phyloP scores from a whole-genome alignment of 2,888 invertebrate genomes.

The Morpho deidamia region DNA sequence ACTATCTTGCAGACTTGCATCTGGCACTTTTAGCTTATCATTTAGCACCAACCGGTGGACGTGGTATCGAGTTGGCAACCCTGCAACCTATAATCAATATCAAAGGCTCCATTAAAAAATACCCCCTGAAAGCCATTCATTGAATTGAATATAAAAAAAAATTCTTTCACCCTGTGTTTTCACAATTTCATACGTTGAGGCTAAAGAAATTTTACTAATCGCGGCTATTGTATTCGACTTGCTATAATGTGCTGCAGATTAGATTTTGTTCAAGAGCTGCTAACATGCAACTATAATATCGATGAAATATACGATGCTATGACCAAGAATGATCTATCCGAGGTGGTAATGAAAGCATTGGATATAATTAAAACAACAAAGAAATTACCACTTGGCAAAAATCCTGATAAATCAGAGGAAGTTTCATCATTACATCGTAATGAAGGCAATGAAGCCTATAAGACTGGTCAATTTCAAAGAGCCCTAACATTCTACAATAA shows the following conservation, averaged over 20 bases:
- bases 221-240: too few species aligned
- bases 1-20: too few species aligned
- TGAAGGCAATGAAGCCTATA: constrained; percentile 27
- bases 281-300: constrained; percentile 29
- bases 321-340: constrained; percentile 25
- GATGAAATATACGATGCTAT: constrained; percentile 30
- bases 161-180: too few species aligned
- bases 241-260: constrained; percentile 4
- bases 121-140: too few species aligned
- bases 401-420: constrained; percentile 20
- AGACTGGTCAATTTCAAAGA: constrained; percentile 9
- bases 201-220: too few species aligned
- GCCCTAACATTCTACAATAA: constrained; percentile 30
- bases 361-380: constrained; percentile 25
- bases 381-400: constrained; percentile 7
- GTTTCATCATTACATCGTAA: constrained; percentile 26
- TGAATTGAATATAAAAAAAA: too few species aligned
- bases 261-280: constrained; percentile 1
- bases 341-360: constrained; percentile 25
- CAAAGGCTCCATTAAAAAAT: too few species aligned
- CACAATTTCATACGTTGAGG: too few species aligned
- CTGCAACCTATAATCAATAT: too few species aligned
- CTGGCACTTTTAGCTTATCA: too few species aligned
- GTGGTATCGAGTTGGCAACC: too few species aligned
- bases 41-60: too few species aligned